Evolutionary conservation across 2,888 invertebrate species (phyloP).

Genomic region (Mesorhabditis spiculigera): DNA sequence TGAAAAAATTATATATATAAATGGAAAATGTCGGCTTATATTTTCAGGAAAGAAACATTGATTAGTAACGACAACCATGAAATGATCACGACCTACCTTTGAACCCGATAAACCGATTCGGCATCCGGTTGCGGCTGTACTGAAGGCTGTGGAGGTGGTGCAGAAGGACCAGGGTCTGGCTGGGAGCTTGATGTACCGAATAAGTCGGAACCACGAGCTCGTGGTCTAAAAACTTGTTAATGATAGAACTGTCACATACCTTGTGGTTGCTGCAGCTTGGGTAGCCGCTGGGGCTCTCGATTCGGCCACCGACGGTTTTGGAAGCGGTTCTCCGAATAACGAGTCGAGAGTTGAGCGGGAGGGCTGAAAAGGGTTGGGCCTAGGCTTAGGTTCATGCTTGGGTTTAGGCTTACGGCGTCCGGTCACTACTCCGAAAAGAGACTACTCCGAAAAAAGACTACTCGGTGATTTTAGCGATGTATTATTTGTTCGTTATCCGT

Average conservation of each 20-base stretch:
- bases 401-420: neutral
- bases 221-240: no score
- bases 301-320: neutral
- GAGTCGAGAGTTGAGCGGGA: neutral
- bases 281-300: neutral
- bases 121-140: neutral
- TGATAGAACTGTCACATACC: no score
- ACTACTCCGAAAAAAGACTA: no score
- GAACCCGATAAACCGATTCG: neutral
- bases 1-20: neutral
- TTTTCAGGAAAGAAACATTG: no score
- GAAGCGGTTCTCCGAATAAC: neutral
- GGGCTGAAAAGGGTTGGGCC: neutral
- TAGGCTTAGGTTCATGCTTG: neutral
- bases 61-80: neutral
- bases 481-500: no score
- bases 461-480: no score
- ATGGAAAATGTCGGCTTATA: no score
- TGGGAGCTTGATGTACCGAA: no score
- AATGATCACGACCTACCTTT: neutral
- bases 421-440: no score
- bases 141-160: no score
- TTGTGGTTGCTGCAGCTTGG: neutral
- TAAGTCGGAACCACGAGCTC: no score
- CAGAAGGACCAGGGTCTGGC: no score